Evolutionary conservation across 1,140 invertebrate genomes (phyloP), one percentile per base, ranked within the genome.

Genomic region (Drosophila sp.): DNA sequence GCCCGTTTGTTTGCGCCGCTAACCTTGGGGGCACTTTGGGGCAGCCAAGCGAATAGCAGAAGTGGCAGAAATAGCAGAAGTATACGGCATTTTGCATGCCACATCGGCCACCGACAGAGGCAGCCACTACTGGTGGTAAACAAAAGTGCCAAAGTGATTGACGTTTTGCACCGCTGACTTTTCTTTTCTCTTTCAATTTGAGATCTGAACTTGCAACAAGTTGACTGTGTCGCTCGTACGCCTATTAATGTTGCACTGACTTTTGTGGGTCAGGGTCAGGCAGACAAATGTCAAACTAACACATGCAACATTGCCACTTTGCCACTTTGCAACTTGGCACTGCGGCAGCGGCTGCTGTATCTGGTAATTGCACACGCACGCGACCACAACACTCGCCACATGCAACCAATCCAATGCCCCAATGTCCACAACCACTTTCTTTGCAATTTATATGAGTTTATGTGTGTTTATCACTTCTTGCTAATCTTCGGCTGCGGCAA

Each of bases 261-360:
- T 58, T 83, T 84, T 87, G 78, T 87, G 83, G 83, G 82, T 87
- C 82, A 89, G 82, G 82, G 82, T 87, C 83, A 87, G 78, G 57
- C 72, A 63, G 67, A 61, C 82, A 87, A 86, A 86, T 86, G 82
- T 87, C 82, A 87, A 75, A 46, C 63, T 64, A 75, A 65, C 73
- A 64, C 65, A 67, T 62, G 53, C 64, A 70, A 59, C 54, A 16
- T n/a, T 43, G 50, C 58, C 61, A 53, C 61, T 27, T 27, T 16
- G 50, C 14, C n/a, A 9, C 48, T 2, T 25, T 14, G 48, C 14
- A 16, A 63, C 29, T 51, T 51, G 41, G 25, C n/a, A 21, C 36
- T 21, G 34, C 14, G 14, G 36, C 21, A 16, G 46, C n/a, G 16
- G 53, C 53, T 56, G 53, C 53, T 41, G 50, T 36, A 45, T 43